Conservation (phyloP, 2,888 invertebrate genomes). For the Nomada hirtipes region DNA sequence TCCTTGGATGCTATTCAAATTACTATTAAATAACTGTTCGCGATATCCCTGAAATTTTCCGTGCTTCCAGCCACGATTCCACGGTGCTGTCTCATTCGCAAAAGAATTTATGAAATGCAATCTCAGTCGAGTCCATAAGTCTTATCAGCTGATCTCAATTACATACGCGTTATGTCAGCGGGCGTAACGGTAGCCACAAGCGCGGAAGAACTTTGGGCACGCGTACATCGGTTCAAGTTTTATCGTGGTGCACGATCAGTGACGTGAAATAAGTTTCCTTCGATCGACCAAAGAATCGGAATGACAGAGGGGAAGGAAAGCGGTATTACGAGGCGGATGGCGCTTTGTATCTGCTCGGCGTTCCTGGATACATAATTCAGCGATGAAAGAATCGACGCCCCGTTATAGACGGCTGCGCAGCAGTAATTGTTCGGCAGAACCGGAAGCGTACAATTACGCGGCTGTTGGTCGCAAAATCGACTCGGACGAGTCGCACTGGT, state of each 20-base stretch:
- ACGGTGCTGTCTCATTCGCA: background rate
- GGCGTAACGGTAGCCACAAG: background rate
- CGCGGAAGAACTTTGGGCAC: background rate
- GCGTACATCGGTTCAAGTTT: background rate
- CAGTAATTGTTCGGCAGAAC: slow-evolving; percentile 53
- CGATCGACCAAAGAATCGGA: background rate
- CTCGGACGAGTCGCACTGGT: too few species aligned
- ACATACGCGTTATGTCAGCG: background rate
- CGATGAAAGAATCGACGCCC: slow-evolving; percentile 59
- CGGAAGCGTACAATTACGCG: slow-evolving; percentile 47
- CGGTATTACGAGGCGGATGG: slow-evolving; percentile 5
- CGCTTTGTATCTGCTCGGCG: slow-evolving; percentile 31
- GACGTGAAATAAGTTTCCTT: background rate
- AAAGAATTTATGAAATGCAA: background rate
- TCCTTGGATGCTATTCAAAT: slow-evolving; percentile 10
- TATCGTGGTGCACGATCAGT: background rate
- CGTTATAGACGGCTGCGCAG: slow-evolving; percentile 51
- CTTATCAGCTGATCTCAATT: slow-evolving; percentile 6
- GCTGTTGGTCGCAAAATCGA: too few species aligned
- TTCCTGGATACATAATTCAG: slow-evolving; percentile 30
- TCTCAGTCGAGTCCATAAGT: background rate
- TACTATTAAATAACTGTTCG: background rate
- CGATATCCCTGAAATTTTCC: background rate
- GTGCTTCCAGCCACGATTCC: background rate
- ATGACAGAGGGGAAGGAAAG: background rate